Conservation (phyloP, 2,888 invertebrate species). For the Drosophila atroscutellata region DNA sequence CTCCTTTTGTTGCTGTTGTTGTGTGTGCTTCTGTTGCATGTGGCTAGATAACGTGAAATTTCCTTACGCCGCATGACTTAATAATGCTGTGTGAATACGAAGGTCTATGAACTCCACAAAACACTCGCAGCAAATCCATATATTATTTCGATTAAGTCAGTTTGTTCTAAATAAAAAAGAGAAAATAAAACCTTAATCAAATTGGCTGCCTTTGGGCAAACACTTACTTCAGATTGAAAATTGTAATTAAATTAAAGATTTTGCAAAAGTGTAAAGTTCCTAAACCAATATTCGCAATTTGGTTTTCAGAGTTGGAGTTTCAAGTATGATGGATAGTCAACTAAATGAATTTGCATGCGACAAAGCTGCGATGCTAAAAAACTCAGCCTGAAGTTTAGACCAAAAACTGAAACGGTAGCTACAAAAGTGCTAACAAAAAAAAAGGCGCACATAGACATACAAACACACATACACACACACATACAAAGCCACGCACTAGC, state of each 20-base stretch:
- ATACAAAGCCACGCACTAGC: constrained; percentile 55
- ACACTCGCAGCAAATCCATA: not conserved
- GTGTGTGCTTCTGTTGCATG: constrained; percentile 33
- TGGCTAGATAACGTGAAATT: constrained; percentile 51
- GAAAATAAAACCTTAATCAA: too few relatives aligned
- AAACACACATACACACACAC: constrained; percentile 28
- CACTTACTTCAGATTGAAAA: not conserved
- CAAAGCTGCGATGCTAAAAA: constrained; percentile 71
- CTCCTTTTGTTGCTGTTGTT: constrained; percentile 21
- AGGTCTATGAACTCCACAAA: constrained; percentile 8
- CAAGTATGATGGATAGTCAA: constrained; percentile 61
- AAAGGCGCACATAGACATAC: constrained; percentile 17
- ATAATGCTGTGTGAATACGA: constrained; percentile 52
- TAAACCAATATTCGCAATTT: not conserved
- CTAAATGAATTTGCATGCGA: constrained; percentile 73
- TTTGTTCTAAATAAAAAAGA: too few relatives aligned
- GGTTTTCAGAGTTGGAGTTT: constrained; percentile 3
- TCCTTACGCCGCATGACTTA: constrained; percentile 46
- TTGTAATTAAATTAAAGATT: not conserved
- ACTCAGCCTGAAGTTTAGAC: constrained; percentile 50
- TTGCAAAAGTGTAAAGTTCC: not conserved
- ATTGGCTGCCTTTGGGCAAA: not conserved
- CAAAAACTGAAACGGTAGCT: constrained; percentile 38
- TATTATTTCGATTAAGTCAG: not conserved
- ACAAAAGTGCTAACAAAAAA: constrained; percentile 40